phyloP scores from a whole-genome alignment of 2,113 vertebrate genomes.

The Ornithorhynchus anatinus region DNA sequence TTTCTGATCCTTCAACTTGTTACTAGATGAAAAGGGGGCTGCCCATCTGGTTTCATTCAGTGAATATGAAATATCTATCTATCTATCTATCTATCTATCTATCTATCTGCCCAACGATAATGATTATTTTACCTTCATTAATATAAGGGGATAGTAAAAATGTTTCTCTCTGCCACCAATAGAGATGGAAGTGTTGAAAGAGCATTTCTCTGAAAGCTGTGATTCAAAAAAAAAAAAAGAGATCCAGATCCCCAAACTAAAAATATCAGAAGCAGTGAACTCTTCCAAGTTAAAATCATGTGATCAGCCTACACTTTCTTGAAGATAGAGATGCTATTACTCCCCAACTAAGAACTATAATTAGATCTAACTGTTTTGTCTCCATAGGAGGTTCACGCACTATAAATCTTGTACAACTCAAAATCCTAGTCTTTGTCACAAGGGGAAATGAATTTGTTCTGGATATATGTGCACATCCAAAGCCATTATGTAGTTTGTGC shows the following conservation, averaged over 20 bases:
- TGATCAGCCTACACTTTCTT: neutral
- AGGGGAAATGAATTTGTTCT: accelerated
- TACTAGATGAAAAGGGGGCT: no score
- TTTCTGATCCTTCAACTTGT: no score
- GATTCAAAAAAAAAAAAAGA: no score
- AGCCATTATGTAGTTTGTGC: neutral
- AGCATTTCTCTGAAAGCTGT: neutral
- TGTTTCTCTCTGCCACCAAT: no score
- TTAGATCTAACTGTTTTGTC: neutral
- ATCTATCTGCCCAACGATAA: no score
- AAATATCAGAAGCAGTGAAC: accelerated
- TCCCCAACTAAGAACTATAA: neutral
- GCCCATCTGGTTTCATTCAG: no score
- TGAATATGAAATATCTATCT: no score
- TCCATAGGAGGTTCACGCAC: accelerated
- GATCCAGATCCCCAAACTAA: neutral
- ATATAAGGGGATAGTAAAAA: no score
- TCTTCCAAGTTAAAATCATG: accelerated
- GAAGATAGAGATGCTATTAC: neutral
- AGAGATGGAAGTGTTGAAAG: no score
- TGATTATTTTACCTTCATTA: no score
- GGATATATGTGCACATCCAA: accelerated
- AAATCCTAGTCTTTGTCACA: neutral
- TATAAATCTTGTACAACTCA: neutral
- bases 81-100: no score